Evolutionary conservation across 2,888 invertebrate species (phyloP), one percentile per base, ranked within the genome.

Genomic region (Bellardia bayeri): DNA sequence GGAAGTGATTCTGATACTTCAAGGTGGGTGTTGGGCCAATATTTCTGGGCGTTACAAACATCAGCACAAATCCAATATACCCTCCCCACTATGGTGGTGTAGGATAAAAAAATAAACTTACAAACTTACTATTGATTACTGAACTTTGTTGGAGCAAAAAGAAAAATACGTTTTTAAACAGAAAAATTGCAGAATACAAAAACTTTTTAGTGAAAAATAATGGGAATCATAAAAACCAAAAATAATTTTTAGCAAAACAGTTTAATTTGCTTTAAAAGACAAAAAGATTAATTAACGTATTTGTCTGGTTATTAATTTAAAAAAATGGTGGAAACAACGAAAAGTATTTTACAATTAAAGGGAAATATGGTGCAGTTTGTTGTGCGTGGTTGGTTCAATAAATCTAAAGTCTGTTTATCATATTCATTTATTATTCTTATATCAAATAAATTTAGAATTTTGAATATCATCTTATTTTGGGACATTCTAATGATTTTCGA

Each of bases 251-350:
- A 51, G 37, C 30, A 69, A 51, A 69, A 69, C 49, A 11, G 11
- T 71, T 49, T 11, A 14, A 54, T 58, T 76, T n/a, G 14, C 51
- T 33, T 16, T 16, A 74, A 78, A 37, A 33, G 9, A 40, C 23
- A 79, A 58, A 69, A 69, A 58, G 30, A 58, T 69, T 63, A 71
- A 71, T 71, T 71, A 76, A 76, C 51, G 3, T 42, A 37, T 51
- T 76, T 76, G 64, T 33, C 30, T 63, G 45, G 63, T 33, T 37
- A 75, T 63, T 49, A 37, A 75, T 75, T 58, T 33, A 37, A 61
- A n/a, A 74, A 33, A n/a, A 42, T 8, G 30, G 16, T 72, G 23
- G 72, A 9, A 16, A 40, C 23, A 33, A 16, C 30, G 33, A 13
- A 30, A 63, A 75, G 13, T 63, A 3, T 61, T 58, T 45, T 49